These are phyloP conservation scores for Alcis repandata DNA, from an alignment of 2,888 invertebrate genomes.

Conservation along the genomic window DNA sequence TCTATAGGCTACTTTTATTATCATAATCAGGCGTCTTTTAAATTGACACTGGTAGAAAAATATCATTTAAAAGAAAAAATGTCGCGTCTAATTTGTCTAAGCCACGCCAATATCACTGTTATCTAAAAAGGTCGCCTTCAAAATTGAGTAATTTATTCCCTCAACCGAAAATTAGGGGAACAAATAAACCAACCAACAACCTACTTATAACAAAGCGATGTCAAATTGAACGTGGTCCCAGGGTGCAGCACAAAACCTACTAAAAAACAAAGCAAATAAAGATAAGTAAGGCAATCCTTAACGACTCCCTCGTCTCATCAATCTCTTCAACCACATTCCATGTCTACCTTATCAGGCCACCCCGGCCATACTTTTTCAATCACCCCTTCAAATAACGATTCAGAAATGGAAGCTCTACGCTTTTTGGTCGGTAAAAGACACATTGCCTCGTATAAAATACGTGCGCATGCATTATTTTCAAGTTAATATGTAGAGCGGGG, in stretches of 20 bases:
- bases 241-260: neutral
- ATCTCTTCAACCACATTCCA: slow-evolving; percentile 27
- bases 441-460: slow-evolving; percentile 37
- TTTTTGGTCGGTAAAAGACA: slow-evolving; percentile 27
- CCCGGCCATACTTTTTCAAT: slow-evolving; percentile 29
- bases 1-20: no score
- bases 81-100: no score
- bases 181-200: no score
- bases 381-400: slow-evolving; percentile 24
- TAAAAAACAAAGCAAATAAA: slow-evolving; percentile 11
- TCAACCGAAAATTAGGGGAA: no score
- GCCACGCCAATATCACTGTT: no score
- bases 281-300: slow-evolving; percentile 6
- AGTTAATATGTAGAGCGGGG: slow-evolving; percentile 35
- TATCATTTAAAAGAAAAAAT: no score
- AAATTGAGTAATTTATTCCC: no score
- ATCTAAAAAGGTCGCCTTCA: no score
- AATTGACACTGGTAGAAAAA: no score
- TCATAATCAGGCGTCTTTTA: no score
- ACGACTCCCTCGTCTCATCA: slow-evolving; percentile 20
- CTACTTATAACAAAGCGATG: neutral
- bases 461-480: slow-evolving; percentile 36
- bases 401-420: slow-evolving; percentile 21
- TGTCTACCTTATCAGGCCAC: slow-evolving; percentile 25
- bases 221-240: neutral